These are phyloP conservation scores for Syrphus vitripennis DNA, from an alignment of 2,888 invertebrate species.

Conservation along the genomic window DNA sequence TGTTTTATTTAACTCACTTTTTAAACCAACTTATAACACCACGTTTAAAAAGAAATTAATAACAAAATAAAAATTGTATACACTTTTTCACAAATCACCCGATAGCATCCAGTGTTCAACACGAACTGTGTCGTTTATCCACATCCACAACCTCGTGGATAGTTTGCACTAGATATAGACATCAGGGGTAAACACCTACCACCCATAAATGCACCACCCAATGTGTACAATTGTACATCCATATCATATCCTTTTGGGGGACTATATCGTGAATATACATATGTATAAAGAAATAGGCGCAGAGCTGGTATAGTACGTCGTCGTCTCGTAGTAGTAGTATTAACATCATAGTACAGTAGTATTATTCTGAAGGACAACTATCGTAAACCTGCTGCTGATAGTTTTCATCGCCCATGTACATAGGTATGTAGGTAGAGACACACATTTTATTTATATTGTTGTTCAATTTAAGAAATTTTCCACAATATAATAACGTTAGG, in stretches of 20 bases:
- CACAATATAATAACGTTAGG: conserved; percentile 30
- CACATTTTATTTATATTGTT: conserved; percentile 20
- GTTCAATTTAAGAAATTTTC: conserved; percentile 15
- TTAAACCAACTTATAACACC: not conserved
- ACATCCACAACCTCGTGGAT: conserved; percentile 29
- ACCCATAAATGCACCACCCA: conserved; percentile 17
- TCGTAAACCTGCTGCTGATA: conserved; percentile 33
- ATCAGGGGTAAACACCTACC: conserved; percentile 1
- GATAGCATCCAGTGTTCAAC: conserved; percentile 50
- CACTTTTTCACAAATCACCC: conserved; percentile 43
- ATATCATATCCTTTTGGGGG: conserved; percentile 28
- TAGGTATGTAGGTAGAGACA: not conserved
- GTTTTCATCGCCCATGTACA: conserved; percentile 14
- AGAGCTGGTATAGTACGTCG: conserved; percentile 50
- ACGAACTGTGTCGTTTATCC: conserved; percentile 48
- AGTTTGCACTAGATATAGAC: conserved; percentile 28
- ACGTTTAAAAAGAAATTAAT: not conserved
- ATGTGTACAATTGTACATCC: conserved; percentile 53
- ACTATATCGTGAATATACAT: not conserved
- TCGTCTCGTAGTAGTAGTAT: conserved; percentile 42
- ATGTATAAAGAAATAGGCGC: conserved; percentile 31
- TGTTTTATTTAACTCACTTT: conserved; percentile 47
- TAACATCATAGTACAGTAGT: conserved; percentile 50
- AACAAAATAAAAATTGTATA: not conserved
- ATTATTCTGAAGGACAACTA: conserved; percentile 48